Evolutionary conservation across 2,888 invertebrate species (phyloP).

Genomic region (Rotaria sp.): DNA sequence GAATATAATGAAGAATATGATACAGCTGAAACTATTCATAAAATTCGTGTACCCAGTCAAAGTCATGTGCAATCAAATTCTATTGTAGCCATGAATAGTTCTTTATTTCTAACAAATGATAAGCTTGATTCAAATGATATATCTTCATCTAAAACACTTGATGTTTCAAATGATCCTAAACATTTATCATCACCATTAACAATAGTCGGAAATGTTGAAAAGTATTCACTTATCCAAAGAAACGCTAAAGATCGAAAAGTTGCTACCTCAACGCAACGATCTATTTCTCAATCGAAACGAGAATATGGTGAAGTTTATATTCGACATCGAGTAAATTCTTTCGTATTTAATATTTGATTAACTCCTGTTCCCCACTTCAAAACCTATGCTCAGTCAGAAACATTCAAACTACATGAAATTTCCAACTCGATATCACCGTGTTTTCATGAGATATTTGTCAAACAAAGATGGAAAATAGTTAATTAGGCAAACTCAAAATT

Average conservation of each 20-base stretch:
- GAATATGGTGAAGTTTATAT: neutral
- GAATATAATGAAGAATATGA: neutral
- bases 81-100: too few species aligned
- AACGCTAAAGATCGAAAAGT: neutral
- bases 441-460: too few species aligned
- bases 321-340: neutral
- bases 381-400: too few species aligned
- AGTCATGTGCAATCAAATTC: neutral
- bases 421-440: too few species aligned
- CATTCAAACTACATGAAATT: too few species aligned
- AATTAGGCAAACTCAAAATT: too few species aligned
- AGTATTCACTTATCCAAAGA: neutral
- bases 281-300: neutral
- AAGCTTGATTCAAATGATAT: neutral
- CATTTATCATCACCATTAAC: neutral
- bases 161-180: too few species aligned
- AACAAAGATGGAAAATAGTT: too few species aligned
- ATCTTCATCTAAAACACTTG: too few species aligned
- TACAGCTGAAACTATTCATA: neutral
- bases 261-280: neutral
- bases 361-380: too few species aligned
- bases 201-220: neutral
- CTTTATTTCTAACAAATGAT: neutral
- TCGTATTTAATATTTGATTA: neutral
- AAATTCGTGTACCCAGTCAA: neutral